Evolutionary conservation across 37 sponge, comb jelly and placozoan genomes (phyloP).

Genomic region (Petrosia ficiformis): DNA sequence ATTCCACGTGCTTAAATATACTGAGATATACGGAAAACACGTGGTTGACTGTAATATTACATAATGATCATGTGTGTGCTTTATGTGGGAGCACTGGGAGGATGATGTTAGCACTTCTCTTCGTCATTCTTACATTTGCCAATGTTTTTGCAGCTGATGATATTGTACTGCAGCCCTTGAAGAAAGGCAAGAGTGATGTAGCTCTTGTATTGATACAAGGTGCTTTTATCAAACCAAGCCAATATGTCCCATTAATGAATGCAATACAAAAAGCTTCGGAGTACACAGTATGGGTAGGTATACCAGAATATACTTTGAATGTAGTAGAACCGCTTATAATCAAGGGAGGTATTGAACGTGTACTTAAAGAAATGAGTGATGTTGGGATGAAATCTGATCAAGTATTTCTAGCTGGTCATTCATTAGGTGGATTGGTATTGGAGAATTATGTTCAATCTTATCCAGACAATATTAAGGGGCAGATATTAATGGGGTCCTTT

Average conservation of each 20-base stretch:
- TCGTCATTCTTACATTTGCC: neutral
- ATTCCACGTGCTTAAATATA: no score
- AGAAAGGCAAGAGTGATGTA: conserved; percentile 15
- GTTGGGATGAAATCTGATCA: conserved; percentile 50
- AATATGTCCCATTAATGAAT: conserved; percentile 54
- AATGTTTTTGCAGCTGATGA: conserved; percentile 15
- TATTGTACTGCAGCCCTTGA: conserved; percentile 45
- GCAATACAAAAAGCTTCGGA: conserved; percentile 40
- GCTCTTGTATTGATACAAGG: conserved; percentile 63
- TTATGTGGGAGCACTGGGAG: no score
- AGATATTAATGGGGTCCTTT: conserved; percentile 65
- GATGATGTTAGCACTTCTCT: no score
- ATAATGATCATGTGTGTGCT: no score
- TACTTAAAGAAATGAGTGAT: conserved; percentile 35
- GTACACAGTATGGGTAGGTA: conserved; percentile 75
- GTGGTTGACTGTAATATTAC: no score
- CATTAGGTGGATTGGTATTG: conserved; percentile 65
- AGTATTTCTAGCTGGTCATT: conserved; percentile 66
- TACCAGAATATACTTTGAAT: conserved; percentile 55
- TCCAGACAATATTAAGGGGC: conserved; percentile 18
- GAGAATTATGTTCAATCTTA: conserved; percentile 57
- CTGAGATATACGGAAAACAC: no score
- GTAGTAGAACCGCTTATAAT: conserved; percentile 60
- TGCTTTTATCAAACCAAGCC: conserved; percentile 47
- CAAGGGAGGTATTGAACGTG: conserved; percentile 21